Base-by-base conservation (phyloP, 2,888 invertebrate genomes). In the Oligia fasciuncula region DNA sequence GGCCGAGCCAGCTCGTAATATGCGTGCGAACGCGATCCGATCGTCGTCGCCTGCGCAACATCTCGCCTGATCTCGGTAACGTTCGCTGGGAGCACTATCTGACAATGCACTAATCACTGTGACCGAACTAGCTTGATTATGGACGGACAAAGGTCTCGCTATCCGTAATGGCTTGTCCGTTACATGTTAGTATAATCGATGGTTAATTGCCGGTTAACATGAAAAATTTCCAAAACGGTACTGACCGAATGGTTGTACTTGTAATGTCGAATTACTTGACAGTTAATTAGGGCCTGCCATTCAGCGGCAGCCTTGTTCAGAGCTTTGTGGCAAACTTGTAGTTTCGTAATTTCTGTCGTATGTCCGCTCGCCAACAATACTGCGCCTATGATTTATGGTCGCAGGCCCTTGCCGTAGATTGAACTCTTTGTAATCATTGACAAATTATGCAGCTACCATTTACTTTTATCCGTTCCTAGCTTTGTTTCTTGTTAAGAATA, bases 21-120 rank as follows among this genome's bases (percentile, higher is more conserved):
- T 96, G 96, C 96, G 97, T 97, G 96, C 96, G 96, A 96, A 96
- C 94, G 93, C 93, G 95, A 95, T 96, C 91, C 93, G 93, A 95
- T 96, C 95, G 94, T 93, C 94, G 88, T 88, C 87, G 92, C 91
- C 89, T 90, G 88, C 88, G 89, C 91, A 87, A 87, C 90, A 84
- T 86, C 84, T 83, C 68, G 84, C 2, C 54, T 74, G 86, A 90
- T 91, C 89, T 88, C 84, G 86, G 88, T 88, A 88, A 89, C 85
- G 86, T 89, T 88, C 83, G 91, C 92, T 92, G 89, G 91, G 79
- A 92, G 92, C 91, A 88, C 88, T 91, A 90, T 91, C 90, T 90
- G 90, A 89, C 91, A 91, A 92, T 91, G 85, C 89, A 90, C 91
- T 93, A 93, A 93, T 92, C 91, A 89, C 91, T 92, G 87, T 92